phyloP scores from a whole-genome alignment of 1,140 invertebrate species.

The Argopecten irradians region DNA sequence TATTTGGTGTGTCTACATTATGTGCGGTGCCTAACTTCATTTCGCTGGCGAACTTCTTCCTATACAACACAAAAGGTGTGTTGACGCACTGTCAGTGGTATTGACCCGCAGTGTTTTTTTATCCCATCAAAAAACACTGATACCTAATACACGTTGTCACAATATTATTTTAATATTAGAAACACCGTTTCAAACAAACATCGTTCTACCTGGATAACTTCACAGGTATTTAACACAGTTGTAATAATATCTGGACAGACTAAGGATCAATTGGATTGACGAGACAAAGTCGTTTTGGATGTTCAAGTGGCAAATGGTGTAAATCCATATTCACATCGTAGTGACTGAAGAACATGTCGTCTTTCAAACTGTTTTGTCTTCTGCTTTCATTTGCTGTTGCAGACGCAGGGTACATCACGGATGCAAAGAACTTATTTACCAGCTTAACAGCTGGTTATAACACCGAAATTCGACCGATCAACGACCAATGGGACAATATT shows the following conservation, averaged over 20 bases:
- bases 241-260: neutral
- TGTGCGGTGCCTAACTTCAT: neutral
- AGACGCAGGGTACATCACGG: neutral
- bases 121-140: neutral
- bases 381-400: neutral
- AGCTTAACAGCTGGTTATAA: neutral
- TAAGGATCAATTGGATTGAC: neutral
- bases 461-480: neutral
- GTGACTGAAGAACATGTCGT: neutral
- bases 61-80: neutral
- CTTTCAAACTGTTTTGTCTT: neutral
- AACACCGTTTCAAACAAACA: too few relatives aligned
- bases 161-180: neutral
- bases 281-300: too few relatives aligned
- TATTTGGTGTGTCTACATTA: neutral
- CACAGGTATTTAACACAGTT: too few relatives aligned
- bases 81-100: neutral
- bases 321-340: too few relatives aligned
- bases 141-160: neutral
- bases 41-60: neutral
- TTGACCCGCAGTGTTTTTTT: neutral
- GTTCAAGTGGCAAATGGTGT: too few relatives aligned
- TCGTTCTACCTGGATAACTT: neutral
- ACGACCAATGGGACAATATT: neutral
- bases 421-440: neutral